Evolutionary conservation across 2,113 vertebrate genomes (phyloP).

Genomic region (Mirounga angustirostris): DNA sequence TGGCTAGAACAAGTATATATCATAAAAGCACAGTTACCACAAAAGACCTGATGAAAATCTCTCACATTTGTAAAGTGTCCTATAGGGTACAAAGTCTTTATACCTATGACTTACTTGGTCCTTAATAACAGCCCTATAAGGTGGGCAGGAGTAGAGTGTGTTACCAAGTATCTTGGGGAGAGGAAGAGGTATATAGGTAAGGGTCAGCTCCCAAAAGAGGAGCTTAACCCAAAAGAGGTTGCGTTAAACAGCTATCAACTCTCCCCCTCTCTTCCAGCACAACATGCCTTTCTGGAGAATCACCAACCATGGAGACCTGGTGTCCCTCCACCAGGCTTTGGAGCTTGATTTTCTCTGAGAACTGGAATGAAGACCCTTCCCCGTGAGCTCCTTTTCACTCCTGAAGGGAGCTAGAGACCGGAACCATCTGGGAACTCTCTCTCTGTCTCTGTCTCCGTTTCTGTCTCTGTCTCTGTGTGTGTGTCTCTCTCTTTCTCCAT

Average conservation of each 20-base stretch:
- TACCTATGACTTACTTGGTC: neutral
- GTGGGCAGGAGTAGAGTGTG: neutral
- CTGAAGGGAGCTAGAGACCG: conserved; percentile 60
- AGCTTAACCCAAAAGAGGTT: neutral
- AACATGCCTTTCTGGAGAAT: conserved; percentile 99
- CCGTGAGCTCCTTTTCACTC: conserved; percentile 57
- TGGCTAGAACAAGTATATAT: neutral
- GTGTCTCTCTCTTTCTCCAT: conserved; percentile 63
- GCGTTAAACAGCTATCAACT: neutral
- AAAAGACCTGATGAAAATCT: conserved; percentile 34
- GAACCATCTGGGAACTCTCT: conserved; percentile 71
- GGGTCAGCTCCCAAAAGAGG: neutral
- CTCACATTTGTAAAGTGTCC: neutral
- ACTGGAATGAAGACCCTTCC: conserved; percentile 59
- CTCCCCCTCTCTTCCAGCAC: conserved; percentile 89
- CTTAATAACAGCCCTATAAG: neutral
- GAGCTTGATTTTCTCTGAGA: conserved; percentile 98
- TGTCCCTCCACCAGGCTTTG: conserved; percentile 97
- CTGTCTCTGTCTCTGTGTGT: neutral
- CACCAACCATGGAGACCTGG: conserved; percentile 95
- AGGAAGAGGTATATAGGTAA: neutral
- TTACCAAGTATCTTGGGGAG: neutral
- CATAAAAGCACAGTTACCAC: conserved; percentile 14
- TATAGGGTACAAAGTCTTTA: neutral
- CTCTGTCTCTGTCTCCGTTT: neutral